phyloP scores from a whole-genome alignment of 1,140 invertebrate genomes.

The Schlechtendalia chinensis region DNA sequence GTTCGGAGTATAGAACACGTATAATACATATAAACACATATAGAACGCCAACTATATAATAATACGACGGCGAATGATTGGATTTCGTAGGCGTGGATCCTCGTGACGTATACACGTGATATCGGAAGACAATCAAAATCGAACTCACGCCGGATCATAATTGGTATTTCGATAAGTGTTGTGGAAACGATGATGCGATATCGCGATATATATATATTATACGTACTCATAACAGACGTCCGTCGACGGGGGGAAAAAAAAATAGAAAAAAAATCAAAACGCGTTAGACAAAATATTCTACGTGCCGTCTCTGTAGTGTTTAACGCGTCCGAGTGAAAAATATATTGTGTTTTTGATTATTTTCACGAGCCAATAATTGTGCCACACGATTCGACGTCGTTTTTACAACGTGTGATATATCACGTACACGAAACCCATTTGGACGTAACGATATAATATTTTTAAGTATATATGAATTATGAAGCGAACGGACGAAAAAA shows the following conservation, averaged over 20 bases:
- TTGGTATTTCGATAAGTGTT: constrained; percentile 31
- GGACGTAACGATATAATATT: background rate
- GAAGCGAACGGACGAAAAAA: background rate
- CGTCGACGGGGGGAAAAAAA: too few species aligned
- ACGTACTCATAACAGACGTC: too few species aligned
- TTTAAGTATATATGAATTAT: too few species aligned
- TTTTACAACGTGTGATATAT: background rate
- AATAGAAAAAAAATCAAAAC: too few species aligned
- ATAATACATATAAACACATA: too few species aligned
- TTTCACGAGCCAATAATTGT: background rate
- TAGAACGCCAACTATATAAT: too few species aligned
- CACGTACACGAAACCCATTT: background rate
- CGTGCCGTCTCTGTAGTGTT: too few species aligned
- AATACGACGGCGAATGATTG: constrained; percentile 19
- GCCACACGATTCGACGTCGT: too few species aligned
- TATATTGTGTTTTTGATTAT: too few species aligned
- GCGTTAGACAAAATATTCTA: too few species aligned
- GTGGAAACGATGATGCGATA: constrained; percentile 14
- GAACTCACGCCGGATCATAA: background rate
- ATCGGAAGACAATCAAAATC: constrained; percentile 15
- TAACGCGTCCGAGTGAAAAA: too few species aligned
- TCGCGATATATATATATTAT: too few species aligned
- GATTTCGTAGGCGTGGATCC: constrained; percentile 1
- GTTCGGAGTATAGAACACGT: background rate
- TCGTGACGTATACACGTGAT: background rate